These are phyloP conservation scores for Synanthedon tipuliformis DNA, from an alignment of 2,888 invertebrate genomes.

Conservation along the genomic window DNA sequence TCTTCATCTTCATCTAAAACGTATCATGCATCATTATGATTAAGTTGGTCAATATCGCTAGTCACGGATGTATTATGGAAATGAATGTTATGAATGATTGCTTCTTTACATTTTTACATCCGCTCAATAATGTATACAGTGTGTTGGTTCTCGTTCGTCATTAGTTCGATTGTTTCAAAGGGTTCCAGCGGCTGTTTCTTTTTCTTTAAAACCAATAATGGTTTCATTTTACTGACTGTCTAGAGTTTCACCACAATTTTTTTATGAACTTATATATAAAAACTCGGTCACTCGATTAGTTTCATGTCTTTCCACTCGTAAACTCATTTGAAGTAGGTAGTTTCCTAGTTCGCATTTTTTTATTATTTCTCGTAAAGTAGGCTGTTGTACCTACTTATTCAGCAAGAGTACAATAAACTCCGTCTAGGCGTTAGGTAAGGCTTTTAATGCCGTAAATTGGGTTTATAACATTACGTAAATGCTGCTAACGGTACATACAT, in stretches of 20 bases:
- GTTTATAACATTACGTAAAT: constrained; percentile 15
- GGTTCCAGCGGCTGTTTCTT: too few species aligned
- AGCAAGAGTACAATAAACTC: background rate
- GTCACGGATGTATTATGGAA: constrained; percentile 1
- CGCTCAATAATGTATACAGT: background rate
- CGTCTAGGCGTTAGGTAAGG: background rate
- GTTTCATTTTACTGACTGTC: too few species aligned
- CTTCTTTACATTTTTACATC: background rate
- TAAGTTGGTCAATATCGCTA: constrained; percentile 4
- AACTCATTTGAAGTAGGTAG: background rate
- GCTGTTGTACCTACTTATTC: background rate
- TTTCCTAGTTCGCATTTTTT: background rate
- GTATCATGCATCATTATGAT: background rate
- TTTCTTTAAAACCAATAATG: too few species aligned
- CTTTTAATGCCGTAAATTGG: constrained; percentile 4
- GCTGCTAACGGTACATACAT: constrained; percentile 18
- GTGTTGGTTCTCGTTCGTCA: too few species aligned
- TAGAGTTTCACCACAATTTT: too few species aligned
- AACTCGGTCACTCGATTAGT: background rate
- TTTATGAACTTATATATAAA: background rate
- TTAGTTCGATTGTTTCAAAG: too few species aligned
- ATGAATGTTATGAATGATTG: constrained; percentile 3
- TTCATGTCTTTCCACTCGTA: background rate
- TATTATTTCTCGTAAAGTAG: background rate
- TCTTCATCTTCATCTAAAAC: background rate